Conservation (phyloP, 2,888 invertebrate species). For the Tillus elongatus region DNA sequence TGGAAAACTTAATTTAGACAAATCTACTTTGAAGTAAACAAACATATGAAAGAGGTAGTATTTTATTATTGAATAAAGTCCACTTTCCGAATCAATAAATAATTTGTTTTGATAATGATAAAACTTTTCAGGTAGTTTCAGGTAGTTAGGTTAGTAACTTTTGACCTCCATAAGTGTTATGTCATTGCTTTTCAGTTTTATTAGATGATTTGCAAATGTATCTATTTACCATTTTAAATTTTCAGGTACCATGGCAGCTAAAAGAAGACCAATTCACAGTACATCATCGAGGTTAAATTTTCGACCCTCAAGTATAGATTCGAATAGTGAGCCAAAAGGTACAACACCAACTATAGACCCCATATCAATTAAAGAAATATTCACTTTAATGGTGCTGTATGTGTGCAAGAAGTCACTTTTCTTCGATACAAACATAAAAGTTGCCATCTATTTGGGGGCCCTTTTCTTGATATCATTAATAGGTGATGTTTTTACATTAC, state of each 20-base stretch:
- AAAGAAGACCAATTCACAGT: neutral
- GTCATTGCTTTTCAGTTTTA: too few relatives aligned
- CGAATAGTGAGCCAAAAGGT: slow-evolving; percentile 47
- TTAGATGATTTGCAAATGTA: too few relatives aligned
- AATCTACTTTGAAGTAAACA: too few relatives aligned
- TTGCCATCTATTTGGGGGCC: slow-evolving; percentile 73
- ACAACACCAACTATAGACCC: slow-evolving; percentile 79
- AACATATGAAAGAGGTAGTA: too few relatives aligned
- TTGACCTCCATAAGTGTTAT: too few relatives aligned
- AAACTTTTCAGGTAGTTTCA: too few relatives aligned
- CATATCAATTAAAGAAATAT: slow-evolving; percentile 69
- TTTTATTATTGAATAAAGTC: too few relatives aligned
- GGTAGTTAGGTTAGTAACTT: too few relatives aligned
- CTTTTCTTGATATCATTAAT: slow-evolving; percentile 78
- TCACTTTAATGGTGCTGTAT: slow-evolving; percentile 74
- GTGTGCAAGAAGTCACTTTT: slow-evolving; percentile 82
- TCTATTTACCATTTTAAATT: too few relatives aligned
- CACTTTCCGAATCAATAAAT: too few relatives aligned
- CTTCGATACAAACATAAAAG: slow-evolving; percentile 75
- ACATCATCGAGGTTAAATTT: slow-evolving; percentile 46
- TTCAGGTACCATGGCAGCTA: neutral
- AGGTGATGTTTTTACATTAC: slow-evolving; percentile 72
- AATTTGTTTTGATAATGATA: too few relatives aligned
- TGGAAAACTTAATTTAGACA: too few relatives aligned
- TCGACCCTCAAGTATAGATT: slow-evolving; percentile 43